Percentiles rank a stretch among this genome's conserved stretches.
Conservation (phyloP, 2,888 invertebrate genomes). For the Drepana falcataria region DNA sequence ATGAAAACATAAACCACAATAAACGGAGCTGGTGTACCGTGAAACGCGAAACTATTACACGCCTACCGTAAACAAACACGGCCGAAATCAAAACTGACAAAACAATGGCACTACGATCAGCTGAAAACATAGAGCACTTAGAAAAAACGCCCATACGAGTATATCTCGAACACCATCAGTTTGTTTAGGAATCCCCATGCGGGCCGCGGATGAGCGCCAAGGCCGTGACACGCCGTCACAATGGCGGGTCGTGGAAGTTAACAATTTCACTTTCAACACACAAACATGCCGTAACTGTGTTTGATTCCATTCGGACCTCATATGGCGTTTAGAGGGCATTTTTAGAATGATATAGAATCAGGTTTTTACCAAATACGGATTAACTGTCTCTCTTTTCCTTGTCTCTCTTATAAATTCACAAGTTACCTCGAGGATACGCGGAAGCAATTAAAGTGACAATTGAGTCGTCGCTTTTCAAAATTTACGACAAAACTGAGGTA, state of each 20-base stretch:
- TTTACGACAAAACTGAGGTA: too few species aligned
- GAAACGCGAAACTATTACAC: neutral
- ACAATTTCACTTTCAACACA: slow-evolving; percentile 62
- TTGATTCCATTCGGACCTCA: neutral
- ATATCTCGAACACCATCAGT: slow-evolving; percentile 32
- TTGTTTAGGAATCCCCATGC: slow-evolving; percentile 52
- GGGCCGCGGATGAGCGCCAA: slow-evolving; percentile 46
- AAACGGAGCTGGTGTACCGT: neutral
- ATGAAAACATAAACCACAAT: neutral
- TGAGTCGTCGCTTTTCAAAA: too few species aligned
- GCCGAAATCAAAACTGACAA: neutral
- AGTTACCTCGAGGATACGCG: too few species aligned
- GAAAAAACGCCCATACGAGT: slow-evolving; percentile 11
- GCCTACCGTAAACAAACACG: neutral
- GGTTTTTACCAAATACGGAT: neutral
- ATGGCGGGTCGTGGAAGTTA: slow-evolving; percentile 54
- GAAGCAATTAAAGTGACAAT: too few species aligned
- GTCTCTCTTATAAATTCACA: too few species aligned
- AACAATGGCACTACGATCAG: slow-evolving; percentile 1
- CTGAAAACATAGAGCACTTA: slow-evolving; percentile 2
- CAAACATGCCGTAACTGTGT: slow-evolving; percentile 27
- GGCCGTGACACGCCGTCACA: slow-evolving; percentile 59
- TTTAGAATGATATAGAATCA: neutral
- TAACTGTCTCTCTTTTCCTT: too few species aligned
- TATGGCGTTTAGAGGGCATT: neutral